Conservation (phyloP, 2,797 vertebrate genomes). For the Fistularia commersonii region DNA sequence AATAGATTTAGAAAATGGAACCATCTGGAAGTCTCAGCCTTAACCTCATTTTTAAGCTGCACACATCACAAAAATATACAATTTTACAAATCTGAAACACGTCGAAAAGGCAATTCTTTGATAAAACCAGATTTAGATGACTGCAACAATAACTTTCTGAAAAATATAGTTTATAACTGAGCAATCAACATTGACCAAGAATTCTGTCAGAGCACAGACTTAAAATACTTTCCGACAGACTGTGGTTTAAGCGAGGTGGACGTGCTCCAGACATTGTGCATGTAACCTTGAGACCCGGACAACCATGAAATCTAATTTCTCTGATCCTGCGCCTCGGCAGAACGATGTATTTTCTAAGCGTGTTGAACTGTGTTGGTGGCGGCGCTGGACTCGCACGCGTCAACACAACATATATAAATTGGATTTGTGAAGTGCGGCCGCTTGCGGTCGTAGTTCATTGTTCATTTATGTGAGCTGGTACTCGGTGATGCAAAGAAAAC, state of each 20-base stretch:
- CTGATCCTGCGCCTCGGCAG: slow-evolving; percentile 11
- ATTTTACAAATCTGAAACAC: background rate
- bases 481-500: too few species aligned
- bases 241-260: background rate
- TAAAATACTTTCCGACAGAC: background rate
- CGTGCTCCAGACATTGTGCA: background rate
- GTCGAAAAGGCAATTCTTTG: background rate
- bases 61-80: too few species aligned
- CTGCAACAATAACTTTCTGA: too few species aligned
- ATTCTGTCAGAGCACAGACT: background rate
- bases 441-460: slow-evolving; percentile 9
- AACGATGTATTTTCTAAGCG: slow-evolving; percentile 11
- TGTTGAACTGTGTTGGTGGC: slow-evolving; percentile 8
- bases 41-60: too few species aligned
- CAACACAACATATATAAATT: slow-evolving; percentile 23
- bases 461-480: too few species aligned
- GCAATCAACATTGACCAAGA: too few species aligned
- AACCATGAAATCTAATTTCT: slow-evolving; percentile 24
- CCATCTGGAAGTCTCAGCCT: background rate
- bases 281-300: slow-evolving; percentile 17
- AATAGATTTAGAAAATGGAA: background rate
- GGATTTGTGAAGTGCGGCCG: slow-evolving; percentile 12
- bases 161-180: too few species aligned
- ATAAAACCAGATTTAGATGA: too few species aligned
- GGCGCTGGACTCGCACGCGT: slow-evolving; percentile 7